Base-by-base conservation (phyloP, 2,797 vertebrate species). In the Denticeps clupeoides region DNA sequence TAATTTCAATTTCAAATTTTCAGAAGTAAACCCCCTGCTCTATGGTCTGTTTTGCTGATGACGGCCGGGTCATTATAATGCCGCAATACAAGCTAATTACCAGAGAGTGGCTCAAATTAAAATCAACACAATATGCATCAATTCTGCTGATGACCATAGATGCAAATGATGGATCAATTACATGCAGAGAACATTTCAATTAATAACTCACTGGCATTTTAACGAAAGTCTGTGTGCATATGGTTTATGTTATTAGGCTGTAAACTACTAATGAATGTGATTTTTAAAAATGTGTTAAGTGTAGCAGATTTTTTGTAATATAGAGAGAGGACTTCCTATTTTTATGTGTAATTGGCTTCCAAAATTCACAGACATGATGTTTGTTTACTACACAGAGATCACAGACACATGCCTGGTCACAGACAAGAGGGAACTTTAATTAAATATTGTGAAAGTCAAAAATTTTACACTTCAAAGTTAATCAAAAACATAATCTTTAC, bases 371-470 rank as follows among this genome's bases (percentile, higher is more conserved):
- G n/a, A n/a, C n/a, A n/a, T n/a, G n/a, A n/a, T n/a, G n/a, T n/a
- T n/a, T n/a, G n/a, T n/a, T n/a, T n/a, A n/a, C n/a, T n/a, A n/a
- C n/a, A n/a, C n/a, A n/a, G n/a, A 60, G 25, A 51, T 32, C 45
- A 47, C 45, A 66, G 67, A 75, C 63, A 69, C 71, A 74, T 33
- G 43, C 41, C 68, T 68, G 73, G 65, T 88, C 90, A 94, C 90
- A 95, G 91, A 97, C 90, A 93, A 87, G 90, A 93, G 89, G 87
- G 85, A 90, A 91, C 89, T 97, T 97, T 97, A 96, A 96, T 98
- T 96, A 94, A 96, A 96, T 94, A 95, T 89, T 86, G 89, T 94
- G 89, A 93, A 90, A 92, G 87, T 91, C 87, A 84, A 96, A 97
- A 97, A 89, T 77, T 88, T 93, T 96, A 97, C 93, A 97, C 86